Evolutionary conservation across 2,797 vertebrate genomes (phyloP).

Genomic region (Loriculus beryllinus): DNA sequence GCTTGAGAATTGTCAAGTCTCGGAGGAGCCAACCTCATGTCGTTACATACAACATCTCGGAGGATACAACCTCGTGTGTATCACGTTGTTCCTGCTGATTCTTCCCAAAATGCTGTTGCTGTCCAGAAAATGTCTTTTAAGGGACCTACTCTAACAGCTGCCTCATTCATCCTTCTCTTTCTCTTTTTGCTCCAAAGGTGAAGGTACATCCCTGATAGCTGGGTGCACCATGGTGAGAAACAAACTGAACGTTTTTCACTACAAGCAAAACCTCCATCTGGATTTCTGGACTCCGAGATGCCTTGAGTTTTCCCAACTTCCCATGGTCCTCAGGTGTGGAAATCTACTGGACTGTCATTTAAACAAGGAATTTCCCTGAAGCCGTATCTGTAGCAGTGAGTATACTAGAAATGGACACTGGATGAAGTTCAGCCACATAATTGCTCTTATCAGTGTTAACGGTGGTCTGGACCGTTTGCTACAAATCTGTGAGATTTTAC

Average conservation of each 20-base stretch:
- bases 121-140: background rate
- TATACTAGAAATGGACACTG: constrained; percentile 72
- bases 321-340: constrained; percentile 96
- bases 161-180: constrained; percentile 25
- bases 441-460: constrained; percentile 79
- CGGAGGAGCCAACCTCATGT: rapidly evolving
- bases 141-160: background rate
- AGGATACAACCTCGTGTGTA: rapidly evolving
- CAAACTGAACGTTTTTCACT: constrained; percentile 81
- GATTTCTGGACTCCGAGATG: constrained; percentile 90
- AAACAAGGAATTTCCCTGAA: constrained; percentile 86
- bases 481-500: constrained; percentile 84
- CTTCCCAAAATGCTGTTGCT: background rate
- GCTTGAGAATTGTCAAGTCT: background rate
- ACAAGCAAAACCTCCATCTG: constrained; percentile 80
- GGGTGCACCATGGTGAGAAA: constrained; percentile 77
- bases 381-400: constrained; percentile 85
- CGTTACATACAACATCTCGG: background rate
- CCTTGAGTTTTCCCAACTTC: constrained; percentile 92
- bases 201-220: constrained; percentile 96
- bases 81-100: background rate
- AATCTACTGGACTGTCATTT: constrained; percentile 86
- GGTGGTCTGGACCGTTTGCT: constrained; percentile 80
- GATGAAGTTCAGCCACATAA: constrained; percentile 72
- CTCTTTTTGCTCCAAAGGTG: constrained; percentile 79